Evolutionary conservation across 2,797 vertebrate genomes (phyloP).

Genomic region (Pangasius mekongensis): DNA sequence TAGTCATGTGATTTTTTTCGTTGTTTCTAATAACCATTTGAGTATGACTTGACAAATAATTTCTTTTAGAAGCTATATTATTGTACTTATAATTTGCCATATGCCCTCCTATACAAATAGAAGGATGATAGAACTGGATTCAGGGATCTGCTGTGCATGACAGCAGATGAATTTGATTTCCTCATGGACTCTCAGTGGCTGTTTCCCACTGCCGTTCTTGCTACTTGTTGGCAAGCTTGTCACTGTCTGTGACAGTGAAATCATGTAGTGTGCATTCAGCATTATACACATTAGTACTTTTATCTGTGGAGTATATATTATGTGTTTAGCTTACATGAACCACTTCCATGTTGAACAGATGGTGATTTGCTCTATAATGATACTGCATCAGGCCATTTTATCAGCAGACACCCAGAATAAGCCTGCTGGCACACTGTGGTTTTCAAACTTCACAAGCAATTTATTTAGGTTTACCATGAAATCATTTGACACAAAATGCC

Average conservation of each 20-base stretch:
- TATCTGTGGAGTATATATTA: background rate
- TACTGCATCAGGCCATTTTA: background rate
- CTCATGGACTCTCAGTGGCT: background rate
- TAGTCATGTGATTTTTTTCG: background rate
- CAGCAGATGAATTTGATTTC: background rate
- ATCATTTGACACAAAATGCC: background rate
- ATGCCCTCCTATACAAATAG: background rate
- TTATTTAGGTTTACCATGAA: background rate
- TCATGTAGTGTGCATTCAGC: background rate
- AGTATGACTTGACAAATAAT: background rate
- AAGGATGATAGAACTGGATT: constrained; percentile 1
- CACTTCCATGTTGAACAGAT: constrained; percentile 2
- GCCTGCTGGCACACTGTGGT: background rate
- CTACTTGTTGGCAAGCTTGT: background rate
- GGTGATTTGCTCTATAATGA: background rate
- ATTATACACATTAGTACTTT: background rate
- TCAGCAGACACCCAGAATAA: background rate
- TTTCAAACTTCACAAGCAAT: background rate
- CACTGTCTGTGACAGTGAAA: background rate
- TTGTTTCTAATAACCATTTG: background rate
- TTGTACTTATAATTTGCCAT: background rate
- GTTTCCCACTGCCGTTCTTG: background rate
- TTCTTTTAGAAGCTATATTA: background rate
- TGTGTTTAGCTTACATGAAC: background rate
- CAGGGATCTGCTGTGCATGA: background rate